A percentile compares a stretch with the other conserved stretches of the same genome.
Evolutionary conservation across 1,140 invertebrate genomes (phyloP).

Genomic region (Plodia interpunctella): DNA sequence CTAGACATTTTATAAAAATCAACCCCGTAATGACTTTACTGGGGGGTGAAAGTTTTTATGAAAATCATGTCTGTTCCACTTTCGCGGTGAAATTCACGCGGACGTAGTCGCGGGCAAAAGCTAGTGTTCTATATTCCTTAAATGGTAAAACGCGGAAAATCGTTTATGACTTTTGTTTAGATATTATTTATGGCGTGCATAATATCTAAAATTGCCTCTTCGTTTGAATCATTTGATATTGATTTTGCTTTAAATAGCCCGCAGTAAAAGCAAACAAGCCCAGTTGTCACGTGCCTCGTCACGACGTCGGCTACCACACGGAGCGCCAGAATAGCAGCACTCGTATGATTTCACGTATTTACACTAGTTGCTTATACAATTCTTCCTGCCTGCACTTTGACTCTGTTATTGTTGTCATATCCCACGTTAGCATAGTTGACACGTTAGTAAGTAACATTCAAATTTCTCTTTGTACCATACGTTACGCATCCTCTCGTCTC

Average conservation of each 20-base stretch:
- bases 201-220: not conserved
- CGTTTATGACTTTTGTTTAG: no score
- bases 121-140: no score
- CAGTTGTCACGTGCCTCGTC: not conserved
- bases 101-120: no score
- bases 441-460: no score
- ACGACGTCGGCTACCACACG: conserved; percentile 13
- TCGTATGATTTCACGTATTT: conserved; percentile 20
- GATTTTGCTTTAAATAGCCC: conserved; percentile 1
- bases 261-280: not conserved
- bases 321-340: conserved; percentile 23
- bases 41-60: no score
- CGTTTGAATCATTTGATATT: not conserved
- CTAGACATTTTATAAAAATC: no score
- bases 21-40: no score
- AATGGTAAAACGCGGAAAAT: no score
- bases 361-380: not conserved
- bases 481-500: not conserved
- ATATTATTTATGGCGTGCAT: no score
- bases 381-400: not conserved
- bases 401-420: not conserved
- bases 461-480: not conserved
- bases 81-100: no score
- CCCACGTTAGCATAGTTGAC: no score
- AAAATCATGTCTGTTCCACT: no score